Evolutionary conservation across 2,113 vertebrate genomes (phyloP).

Genomic region (Daubentonia madagascariensis): DNA sequence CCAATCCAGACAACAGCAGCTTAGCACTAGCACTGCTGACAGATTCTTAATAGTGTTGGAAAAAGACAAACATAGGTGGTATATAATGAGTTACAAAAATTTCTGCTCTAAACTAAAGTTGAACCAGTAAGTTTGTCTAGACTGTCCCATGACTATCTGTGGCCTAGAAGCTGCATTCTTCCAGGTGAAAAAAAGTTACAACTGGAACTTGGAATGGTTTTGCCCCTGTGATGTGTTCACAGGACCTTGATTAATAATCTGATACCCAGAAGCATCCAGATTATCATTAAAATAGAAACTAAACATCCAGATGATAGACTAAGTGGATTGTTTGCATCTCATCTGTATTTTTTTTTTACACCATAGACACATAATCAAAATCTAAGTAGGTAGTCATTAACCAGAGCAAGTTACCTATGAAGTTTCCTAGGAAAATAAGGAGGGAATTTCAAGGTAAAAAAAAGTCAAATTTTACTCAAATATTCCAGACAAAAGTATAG

Average conservation of each 20-base stretch:
- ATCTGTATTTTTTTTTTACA: neutral
- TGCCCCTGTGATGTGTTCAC: neutral
- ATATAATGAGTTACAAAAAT: neutral
- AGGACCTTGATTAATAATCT: neutral
- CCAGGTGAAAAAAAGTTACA: neutral
- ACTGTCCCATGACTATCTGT: neutral
- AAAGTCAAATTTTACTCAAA: neutral
- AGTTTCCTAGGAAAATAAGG: neutral
- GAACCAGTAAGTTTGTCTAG: neutral
- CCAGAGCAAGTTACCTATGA: neutral
- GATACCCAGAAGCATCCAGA: neutral
- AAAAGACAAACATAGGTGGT: neutral
- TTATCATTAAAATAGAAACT: neutral
- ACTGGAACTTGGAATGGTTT: neutral
- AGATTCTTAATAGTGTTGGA: neutral
- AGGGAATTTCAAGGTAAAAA: neutral
- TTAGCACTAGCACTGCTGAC: neutral
- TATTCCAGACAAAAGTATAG: slow-evolving; percentile 16
- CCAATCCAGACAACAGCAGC: neutral
- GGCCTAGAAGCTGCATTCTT: neutral
- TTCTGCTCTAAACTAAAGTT: neutral
- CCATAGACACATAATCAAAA: neutral
- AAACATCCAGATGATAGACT: neutral
- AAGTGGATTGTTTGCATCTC: neutral
- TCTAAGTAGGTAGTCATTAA: neutral